These are phyloP conservation scores for Lasioglossum zephyrum DNA, from an alignment of 2,888 invertebrate species.

Conservation along the genomic window DNA sequence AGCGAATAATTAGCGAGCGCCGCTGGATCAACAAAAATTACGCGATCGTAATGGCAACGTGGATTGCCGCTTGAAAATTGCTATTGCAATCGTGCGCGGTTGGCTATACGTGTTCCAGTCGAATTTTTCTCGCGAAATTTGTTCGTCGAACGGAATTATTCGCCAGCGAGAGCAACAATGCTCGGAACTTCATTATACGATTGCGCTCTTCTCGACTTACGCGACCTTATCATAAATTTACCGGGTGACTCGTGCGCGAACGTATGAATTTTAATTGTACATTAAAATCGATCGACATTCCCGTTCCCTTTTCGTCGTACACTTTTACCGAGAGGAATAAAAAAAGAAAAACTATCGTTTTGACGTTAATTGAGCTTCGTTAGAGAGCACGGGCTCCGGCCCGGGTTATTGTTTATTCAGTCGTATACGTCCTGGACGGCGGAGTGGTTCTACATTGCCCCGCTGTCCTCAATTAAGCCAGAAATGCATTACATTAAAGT, in stretches of 20 bases:
- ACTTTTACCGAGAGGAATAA: background rate
- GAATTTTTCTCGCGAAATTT: slow-evolving; percentile 11
- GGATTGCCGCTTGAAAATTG: background rate
- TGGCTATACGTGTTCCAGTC: background rate
- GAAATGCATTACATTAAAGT: slow-evolving; percentile 44
- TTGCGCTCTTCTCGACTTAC: slow-evolving; percentile 41
- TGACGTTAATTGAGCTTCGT: slow-evolving; percentile 38
- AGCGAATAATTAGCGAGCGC: background rate
- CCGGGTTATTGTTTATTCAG: slow-evolving; percentile 43
- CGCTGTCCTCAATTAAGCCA: slow-evolving; percentile 30
- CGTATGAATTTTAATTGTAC: slow-evolving; percentile 48
- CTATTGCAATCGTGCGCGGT: background rate
- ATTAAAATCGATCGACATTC: slow-evolving; percentile 44
- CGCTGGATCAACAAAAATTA: background rate
- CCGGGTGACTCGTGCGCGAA: slow-evolving; percentile 11
- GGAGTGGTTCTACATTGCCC: slow-evolving; percentile 7
- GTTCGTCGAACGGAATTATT: slow-evolving; percentile 14
- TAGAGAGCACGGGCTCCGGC: background rate
- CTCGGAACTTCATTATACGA: slow-evolving; percentile 51
- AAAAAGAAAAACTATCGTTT: slow-evolving; percentile 8
- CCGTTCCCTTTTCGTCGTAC: background rate
- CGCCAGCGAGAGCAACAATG: slow-evolving; percentile 10
- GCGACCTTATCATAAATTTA: slow-evolving; percentile 53
- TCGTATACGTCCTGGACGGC: slow-evolving; percentile 5
- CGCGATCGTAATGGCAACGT: slow-evolving; percentile 1